phyloP scores from a whole-genome alignment of 2,888 invertebrate genomes.

The Atherix ibis region DNA sequence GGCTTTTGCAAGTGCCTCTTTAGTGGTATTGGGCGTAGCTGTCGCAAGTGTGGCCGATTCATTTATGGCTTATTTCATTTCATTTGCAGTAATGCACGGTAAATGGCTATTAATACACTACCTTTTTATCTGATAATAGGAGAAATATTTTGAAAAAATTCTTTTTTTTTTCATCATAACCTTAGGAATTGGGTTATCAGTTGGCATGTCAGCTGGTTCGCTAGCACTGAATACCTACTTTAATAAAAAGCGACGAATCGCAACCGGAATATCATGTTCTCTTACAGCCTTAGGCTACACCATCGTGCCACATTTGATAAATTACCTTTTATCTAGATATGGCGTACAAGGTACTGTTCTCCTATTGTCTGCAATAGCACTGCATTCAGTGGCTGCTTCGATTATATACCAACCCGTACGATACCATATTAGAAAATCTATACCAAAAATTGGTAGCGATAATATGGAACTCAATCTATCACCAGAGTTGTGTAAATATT shows the following conservation, averaged over 20 bases:
- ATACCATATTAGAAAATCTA: conserved; percentile 47
- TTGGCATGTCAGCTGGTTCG: conserved; percentile 51
- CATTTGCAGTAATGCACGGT: too few relatives aligned
- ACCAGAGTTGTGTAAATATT: conserved; percentile 20
- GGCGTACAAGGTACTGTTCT: conserved; percentile 51
- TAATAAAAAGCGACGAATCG: conserved; percentile 49
- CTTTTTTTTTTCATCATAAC: too few relatives aligned
- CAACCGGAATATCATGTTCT: conserved; percentile 55
- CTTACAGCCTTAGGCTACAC: conserved; percentile 58
- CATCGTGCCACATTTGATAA: conserved; percentile 54
- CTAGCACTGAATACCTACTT: conserved; percentile 60
- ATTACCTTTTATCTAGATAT: conserved; percentile 41
- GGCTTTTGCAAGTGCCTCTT: conserved; percentile 42
- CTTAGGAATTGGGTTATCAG: conserved; percentile 44
- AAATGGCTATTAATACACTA: too few relatives aligned
- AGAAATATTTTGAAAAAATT: too few relatives aligned
- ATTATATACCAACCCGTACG: conserved; percentile 57
- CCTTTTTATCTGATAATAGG: too few relatives aligned
- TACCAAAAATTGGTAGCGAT: conserved; percentile 36
- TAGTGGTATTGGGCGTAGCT: conserved; percentile 43
- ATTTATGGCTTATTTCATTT: conserved; percentile 46
- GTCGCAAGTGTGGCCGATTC: conserved; percentile 44
- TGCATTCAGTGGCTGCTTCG: conserved; percentile 51
- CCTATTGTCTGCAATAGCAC: conserved; percentile 47
- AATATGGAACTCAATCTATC: conserved; percentile 32